Conservation (phyloP, 2,113 vertebrate species). For the Nematolebias whitei region DNA sequence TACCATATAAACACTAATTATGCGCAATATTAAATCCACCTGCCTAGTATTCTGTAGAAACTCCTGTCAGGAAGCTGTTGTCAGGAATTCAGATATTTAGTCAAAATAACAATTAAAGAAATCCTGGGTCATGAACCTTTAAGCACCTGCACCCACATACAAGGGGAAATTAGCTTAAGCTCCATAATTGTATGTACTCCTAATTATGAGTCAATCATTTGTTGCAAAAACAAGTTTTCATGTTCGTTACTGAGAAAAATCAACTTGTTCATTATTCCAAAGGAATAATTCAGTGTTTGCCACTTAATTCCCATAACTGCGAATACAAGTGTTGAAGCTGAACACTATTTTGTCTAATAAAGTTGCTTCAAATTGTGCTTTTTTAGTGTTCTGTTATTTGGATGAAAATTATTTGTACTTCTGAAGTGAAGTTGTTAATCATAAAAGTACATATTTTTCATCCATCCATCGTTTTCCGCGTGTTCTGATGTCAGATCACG, state of each 20-base stretch:
- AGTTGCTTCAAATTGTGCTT: not conserved
- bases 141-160: not conserved
- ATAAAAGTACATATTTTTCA: no score
- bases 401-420: not conserved
- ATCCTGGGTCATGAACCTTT: not conserved
- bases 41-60: not conserved
- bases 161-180: not conserved
- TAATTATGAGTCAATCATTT: not conserved
- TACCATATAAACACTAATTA: constrained; percentile 12
- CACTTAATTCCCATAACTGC: not conserved
- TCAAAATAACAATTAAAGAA: not conserved
- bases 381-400: no score
- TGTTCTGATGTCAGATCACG: no score
- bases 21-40: no score
- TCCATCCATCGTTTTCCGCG: no score
- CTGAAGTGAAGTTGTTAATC: no score
- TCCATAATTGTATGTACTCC: not conserved
- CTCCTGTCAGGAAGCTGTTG: not conserved
- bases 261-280: not conserved
- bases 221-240: not conserved
- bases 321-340: not conserved
- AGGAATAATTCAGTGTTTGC: not conserved
- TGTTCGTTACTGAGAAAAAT: not conserved
- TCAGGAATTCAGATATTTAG: not conserved
- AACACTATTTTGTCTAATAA: not conserved